Percentiles rank a stretch among this genome's conserved stretches.
Conservation (phyloP, 2,797 vertebrate genomes). For the Clangula hyemalis region DNA sequence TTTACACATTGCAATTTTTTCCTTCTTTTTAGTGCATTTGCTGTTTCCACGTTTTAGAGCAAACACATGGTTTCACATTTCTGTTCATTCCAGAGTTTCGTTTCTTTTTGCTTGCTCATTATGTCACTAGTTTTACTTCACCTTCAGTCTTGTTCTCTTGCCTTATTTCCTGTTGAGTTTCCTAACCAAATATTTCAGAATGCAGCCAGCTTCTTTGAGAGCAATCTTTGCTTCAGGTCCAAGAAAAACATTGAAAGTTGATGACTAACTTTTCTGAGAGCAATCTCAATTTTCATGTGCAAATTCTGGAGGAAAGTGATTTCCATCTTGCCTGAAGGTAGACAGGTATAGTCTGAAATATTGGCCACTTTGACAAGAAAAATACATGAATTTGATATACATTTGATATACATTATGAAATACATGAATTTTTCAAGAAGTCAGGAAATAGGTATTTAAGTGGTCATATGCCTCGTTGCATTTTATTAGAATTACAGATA, state of each 20-base stretch:
- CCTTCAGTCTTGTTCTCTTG: not conserved
- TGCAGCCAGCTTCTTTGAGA: not conserved
- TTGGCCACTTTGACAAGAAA: not conserved
- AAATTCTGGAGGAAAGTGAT: not conserved
- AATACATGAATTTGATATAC: not conserved
- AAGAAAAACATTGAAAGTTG: not conserved
- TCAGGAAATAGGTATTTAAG: not conserved
- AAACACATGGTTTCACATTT: not conserved
- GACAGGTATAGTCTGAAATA: not conserved
- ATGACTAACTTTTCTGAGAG: not conserved
- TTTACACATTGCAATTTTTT: not conserved
- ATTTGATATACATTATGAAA: not conserved
- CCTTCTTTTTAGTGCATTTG: not conserved
- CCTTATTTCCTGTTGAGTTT: constrained; percentile 37
- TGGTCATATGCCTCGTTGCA: rapidly evolving
- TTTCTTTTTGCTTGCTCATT: not conserved
- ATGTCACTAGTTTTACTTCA: not conserved
- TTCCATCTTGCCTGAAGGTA: not conserved
- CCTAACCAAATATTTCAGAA: not conserved
- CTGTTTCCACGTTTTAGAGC: not conserved
- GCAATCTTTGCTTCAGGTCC: not conserved
- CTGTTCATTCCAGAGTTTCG: rapidly evolving
- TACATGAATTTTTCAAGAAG: not conserved
- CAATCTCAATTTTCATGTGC: not conserved
- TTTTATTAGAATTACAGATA: not conserved